Conservation (phyloP, 2,797 vertebrate genomes). For the Acestrorhynchus altus region DNA sequence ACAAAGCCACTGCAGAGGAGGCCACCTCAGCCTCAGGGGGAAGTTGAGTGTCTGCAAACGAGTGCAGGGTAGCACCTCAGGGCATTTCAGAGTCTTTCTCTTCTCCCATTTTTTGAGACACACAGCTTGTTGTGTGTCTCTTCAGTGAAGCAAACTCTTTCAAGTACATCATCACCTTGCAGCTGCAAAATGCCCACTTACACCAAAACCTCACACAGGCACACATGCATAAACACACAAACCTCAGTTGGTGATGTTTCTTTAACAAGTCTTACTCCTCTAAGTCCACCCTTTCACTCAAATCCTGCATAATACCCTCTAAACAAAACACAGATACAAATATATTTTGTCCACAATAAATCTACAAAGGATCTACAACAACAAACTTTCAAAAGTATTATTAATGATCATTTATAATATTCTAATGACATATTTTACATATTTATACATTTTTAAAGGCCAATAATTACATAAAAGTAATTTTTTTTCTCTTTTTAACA, state of each 20-base stretch:
- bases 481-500: too few species aligned
- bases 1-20: conserved; percentile 33
- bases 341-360: not conserved
- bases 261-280: not conserved
- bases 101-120: conserved; percentile 63
- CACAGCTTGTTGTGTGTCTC: conserved; percentile 31
- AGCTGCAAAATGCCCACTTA: not conserved
- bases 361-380: not conserved
- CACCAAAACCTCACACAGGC: conserved; percentile 46
- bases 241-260: not conserved
- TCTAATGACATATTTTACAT: too few species aligned
- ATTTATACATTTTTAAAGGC: too few species aligned
- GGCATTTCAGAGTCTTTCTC: conserved; percentile 73
- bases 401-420: too few species aligned
- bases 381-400: too few species aligned
- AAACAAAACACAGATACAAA: not conserved
- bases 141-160: not conserved
- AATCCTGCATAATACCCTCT: not conserved
- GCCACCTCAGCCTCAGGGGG: conserved; percentile 28
- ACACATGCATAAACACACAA: conserved; percentile 57
- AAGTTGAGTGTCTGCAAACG: conserved; percentile 76
- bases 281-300: not conserved
- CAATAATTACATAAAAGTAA: too few species aligned
- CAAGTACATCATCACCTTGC: not conserved
- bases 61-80: conserved; percentile 77